These are phyloP conservation scores for Otocyon megalotis DNA, from an alignment of 2,113 vertebrate species.

Conservation along the genomic window DNA sequence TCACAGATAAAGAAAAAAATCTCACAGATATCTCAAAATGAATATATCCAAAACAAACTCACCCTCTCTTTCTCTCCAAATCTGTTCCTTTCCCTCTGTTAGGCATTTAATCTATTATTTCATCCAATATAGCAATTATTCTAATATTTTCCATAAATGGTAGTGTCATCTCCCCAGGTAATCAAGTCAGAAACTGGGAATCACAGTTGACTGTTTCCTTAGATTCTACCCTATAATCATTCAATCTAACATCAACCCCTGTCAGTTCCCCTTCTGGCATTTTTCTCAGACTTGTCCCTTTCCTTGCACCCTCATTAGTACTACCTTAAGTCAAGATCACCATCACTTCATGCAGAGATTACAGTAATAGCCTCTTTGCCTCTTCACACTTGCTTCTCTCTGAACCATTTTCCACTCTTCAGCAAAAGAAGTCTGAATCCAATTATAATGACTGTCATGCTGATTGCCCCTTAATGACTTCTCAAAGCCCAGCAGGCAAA, in stretches of 20 bases:
- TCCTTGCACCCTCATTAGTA: background rate
- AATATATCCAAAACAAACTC: background rate
- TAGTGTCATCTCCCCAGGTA: background rate
- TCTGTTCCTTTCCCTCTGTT: background rate
- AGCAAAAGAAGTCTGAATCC: background rate
- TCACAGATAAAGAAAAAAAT: background rate
- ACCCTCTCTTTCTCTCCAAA: background rate
- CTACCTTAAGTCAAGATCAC: background rate
- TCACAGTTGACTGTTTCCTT: background rate
- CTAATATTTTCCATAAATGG: slow-evolving; percentile 1
- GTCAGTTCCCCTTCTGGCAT: background rate
- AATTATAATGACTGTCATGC: background rate
- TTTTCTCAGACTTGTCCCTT: background rate
- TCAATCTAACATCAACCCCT: background rate
- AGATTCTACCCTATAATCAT: background rate
- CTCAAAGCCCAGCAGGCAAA: background rate
- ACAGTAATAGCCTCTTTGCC: background rate
- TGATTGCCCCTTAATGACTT: background rate
- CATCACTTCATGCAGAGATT: background rate
- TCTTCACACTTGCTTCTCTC: background rate
- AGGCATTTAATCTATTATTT: background rate
- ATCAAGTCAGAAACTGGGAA: background rate
- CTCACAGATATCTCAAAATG: background rate
- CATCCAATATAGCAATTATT: background rate
- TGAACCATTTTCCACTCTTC: background rate